Evolutionary conservation across 2,797 vertebrate genomes (phyloP).

Genomic region (Mus spretus): DNA sequence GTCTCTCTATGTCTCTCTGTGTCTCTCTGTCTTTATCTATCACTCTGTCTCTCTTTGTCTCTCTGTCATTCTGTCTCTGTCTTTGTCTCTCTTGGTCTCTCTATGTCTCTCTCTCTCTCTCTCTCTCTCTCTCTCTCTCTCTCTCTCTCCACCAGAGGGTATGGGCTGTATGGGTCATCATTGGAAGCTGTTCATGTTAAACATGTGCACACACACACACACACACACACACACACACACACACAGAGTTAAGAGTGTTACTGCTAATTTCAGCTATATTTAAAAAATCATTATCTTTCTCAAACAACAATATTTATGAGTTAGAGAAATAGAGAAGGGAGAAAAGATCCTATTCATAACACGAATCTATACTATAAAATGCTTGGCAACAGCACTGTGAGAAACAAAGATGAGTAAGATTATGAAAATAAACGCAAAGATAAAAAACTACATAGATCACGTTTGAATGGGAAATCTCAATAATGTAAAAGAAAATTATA

Average conservation of each 20-base stretch:
- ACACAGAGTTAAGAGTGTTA: neutral
- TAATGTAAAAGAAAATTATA: neutral
- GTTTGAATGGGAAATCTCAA: neutral
- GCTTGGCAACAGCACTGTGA: conserved; percentile 24
- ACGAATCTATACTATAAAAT: conserved; percentile 17
- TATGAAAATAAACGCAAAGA: neutral
- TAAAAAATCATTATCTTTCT: conserved; percentile 23
- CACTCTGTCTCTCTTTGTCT: no score
- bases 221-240: neutral
- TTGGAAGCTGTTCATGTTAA: neutral
- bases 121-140: no score
- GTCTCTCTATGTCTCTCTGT: no score
- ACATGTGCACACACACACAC: neutral
- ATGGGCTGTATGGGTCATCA: no score
- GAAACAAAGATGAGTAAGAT: conserved; percentile 1
- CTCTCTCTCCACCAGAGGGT: no score
- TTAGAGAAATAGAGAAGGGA: neutral
- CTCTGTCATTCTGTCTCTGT: no score
- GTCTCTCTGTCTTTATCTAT: no score
- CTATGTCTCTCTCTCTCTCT: no score
- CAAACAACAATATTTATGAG: neutral
- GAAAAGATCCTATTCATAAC: conserved; percentile 9
- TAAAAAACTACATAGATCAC: neutral
- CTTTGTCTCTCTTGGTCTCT: no score
- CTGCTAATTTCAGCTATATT: neutral